Conservation (phyloP, 2,797 vertebrate species). For the Labroides dimidiatus region DNA sequence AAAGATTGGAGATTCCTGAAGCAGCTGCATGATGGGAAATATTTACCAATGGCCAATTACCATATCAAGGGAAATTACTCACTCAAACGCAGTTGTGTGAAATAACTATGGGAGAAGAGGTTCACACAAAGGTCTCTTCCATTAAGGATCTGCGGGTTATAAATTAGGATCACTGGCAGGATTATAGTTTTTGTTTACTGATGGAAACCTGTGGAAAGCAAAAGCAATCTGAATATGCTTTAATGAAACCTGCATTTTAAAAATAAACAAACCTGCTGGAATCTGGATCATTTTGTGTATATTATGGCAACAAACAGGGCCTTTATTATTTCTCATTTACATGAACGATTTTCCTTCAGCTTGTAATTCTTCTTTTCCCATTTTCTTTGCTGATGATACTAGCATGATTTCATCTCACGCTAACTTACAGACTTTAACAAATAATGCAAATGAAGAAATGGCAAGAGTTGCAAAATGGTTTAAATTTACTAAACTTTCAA, state of each 20-base stretch:
- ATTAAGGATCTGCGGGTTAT: constrained; percentile 52
- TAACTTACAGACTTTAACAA: too few relatives aligned
- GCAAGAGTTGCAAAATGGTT: too few relatives aligned
- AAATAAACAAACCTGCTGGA: constrained; percentile 33
- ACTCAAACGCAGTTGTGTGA: constrained; percentile 47
- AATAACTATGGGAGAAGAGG: constrained; percentile 58
- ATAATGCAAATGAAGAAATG: too few relatives aligned
- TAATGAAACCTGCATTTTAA: constrained; percentile 47
- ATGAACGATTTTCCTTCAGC: too few relatives aligned
- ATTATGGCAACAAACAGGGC: constrained; percentile 15
- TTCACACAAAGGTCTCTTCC: constrained; percentile 69
- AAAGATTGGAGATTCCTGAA: constrained; percentile 61
- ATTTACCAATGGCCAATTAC: constrained; percentile 72
- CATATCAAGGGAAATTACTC: constrained; percentile 64
- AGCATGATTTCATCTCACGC: too few relatives aligned
- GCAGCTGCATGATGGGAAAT: constrained; percentile 61
- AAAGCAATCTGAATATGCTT: constrained; percentile 49
- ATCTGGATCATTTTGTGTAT: constrained; percentile 8
- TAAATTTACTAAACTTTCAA: too few relatives aligned
- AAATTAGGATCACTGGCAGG: constrained; percentile 32
- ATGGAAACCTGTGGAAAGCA: constrained; percentile 48
- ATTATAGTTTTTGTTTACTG: constrained; percentile 62
- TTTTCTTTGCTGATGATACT: too few relatives aligned
- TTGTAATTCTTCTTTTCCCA: too few relatives aligned
- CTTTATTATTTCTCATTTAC: too few relatives aligned